Base-by-base conservation (phyloP, 2,888 invertebrate genomes). In the Mantis religiosa region DNA sequence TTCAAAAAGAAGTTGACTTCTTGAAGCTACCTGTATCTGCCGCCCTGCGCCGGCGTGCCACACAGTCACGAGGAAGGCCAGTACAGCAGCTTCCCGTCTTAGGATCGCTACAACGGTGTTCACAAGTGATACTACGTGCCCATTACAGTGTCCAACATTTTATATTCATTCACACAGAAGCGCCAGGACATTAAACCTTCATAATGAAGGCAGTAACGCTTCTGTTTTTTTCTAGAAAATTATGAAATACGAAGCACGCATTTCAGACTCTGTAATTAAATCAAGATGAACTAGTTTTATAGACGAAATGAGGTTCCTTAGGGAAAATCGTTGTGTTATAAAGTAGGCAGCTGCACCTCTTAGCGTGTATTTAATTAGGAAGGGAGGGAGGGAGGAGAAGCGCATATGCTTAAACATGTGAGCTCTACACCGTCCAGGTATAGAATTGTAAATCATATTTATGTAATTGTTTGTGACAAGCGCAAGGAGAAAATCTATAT, bases 1-100 rank as follows among this genome's bases (percentile, higher is more conserved):
- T 91, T 93, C 89, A 91, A 92, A 85, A 90, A 89, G 84, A 91
- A 91, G 83, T 89, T 92, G 88, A 90, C 92, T 83, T 92, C 92
- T 91, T 93, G 92, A 93, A 85, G 85, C 28, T 71, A 14, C 25
- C 54, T 71, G 54, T 20, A 83, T n/a, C 14, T 25, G 28, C 28
- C 83, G 84, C 71, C 88, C 71, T 88, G 84, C 84, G 84, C 71
- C 25, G 88, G 88, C 83, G 84, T 71, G 7, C 30, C 28, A 28
- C 20, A 25, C 28, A 81, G 81, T 7, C 28, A 9, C 8, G 20
- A 86, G 30, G 28, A 71, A 20, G 54, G 54, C 54, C 54, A 71
- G 54, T 71, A 71, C 20, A 71, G 54, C 1, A 71, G 54, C 25
- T 71, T 71, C 20, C 54, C 54, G 25, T 71, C 54, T 71, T 71